These are phyloP conservation scores for Penelope pileata DNA, from an alignment of 2,113 vertebrate genomes.

Conservation along the genomic window DNA sequence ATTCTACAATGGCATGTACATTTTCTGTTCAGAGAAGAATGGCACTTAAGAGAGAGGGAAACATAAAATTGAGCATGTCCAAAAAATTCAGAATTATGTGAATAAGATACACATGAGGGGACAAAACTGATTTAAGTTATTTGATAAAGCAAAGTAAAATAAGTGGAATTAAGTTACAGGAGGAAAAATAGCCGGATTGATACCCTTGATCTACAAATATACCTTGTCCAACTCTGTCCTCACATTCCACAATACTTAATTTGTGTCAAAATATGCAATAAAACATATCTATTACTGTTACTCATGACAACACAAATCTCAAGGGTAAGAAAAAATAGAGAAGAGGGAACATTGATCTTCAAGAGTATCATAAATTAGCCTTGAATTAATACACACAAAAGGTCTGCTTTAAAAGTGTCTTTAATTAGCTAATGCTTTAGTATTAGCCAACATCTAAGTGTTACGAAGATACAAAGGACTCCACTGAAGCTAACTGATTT, in stretches of 20 bases:
- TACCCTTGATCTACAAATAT: not conserved
- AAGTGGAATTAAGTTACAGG: slow-evolving; percentile 11
- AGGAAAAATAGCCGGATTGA: slow-evolving; percentile 20
- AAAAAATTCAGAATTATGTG: slow-evolving; percentile 16
- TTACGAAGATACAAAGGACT: slow-evolving; percentile 13
- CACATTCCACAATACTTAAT: not conserved
- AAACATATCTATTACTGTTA: not conserved
- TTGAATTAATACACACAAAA: slow-evolving; percentile 39
- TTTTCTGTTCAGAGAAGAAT: not conserved
- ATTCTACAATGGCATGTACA: not conserved
- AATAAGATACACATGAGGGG: slow-evolving; percentile 16
- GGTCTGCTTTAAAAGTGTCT: not conserved
- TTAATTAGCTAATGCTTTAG: slow-evolving; percentile 10
- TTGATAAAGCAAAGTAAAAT: slow-evolving; percentile 45
- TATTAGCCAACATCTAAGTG: not conserved
- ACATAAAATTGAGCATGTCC: not conserved
- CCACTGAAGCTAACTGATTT: not conserved
- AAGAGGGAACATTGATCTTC: not conserved
- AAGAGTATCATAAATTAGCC: not conserved
- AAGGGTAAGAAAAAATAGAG: not conserved
- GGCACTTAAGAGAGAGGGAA: not conserved
- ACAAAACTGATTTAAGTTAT: slow-evolving; percentile 45
- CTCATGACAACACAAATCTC: not conserved
- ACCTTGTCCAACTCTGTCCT: slow-evolving; percentile 25
- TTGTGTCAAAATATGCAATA: not conserved